phyloP scores from a whole-genome alignment of 2,797 vertebrate genomes.

The Psittacula derbiana region DNA sequence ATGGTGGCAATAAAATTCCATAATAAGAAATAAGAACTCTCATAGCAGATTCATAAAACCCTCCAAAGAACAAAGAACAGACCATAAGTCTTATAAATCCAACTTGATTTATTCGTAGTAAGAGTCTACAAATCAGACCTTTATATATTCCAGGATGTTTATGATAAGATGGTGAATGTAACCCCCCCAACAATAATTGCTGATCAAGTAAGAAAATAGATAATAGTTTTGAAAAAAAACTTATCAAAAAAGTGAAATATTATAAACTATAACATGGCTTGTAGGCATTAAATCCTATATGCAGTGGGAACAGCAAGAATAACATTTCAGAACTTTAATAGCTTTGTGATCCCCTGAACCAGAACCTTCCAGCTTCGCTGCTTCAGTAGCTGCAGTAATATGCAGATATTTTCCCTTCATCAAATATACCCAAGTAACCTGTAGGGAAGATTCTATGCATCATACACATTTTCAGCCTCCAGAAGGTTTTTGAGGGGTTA shows the following conservation, averaged over 20 bases:
- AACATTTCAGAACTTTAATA: neutral
- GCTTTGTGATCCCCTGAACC: neutral
- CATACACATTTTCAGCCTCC: neutral
- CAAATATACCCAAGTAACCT: neutral
- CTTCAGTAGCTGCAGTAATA: neutral
- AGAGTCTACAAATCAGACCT: conserved; percentile 6
- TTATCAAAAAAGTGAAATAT: neutral
- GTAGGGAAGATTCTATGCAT: fast-evolving
- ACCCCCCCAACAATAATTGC: neutral
- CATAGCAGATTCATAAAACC: conserved; percentile 11
- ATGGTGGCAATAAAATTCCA: neutral
- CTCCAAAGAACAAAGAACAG: conserved; percentile 41
- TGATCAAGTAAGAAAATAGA: conserved; percentile 34
- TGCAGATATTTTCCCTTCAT: neutral
- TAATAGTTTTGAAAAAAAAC: neutral
- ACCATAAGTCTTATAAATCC: conserved; percentile 32
- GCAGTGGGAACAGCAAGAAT: neutral
- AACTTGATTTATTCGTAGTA: conserved; percentile 59
- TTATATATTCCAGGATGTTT: conserved; percentile 38
- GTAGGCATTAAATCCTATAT: neutral
- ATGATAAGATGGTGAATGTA: neutral
- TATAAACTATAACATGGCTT: neutral
- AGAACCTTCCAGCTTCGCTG: neutral
- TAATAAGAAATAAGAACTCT: conserved; percentile 51
- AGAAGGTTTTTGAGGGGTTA: neutral